phyloP scores from a whole-genome alignment of 2,113 vertebrate genomes.

The Danio rerio region GRCz12tu NC_133194.1:7162001-7162500 shows the following conservation, averaged over 20 bases:
- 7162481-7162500: too few relatives aligned
- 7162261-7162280: not conserved
- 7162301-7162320: not conserved
- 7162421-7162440: too few relatives aligned
- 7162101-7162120: not conserved
- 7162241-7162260: not conserved
- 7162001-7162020: not conserved
- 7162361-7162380: too few relatives aligned
- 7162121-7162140: not conserved
- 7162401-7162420: too few relatives aligned
- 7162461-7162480: too few relatives aligned
- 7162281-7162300: not conserved
- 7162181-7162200: slow-evolving; percentile 1
- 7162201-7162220: not conserved
- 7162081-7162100: not conserved
- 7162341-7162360: too few relatives aligned
- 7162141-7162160: not conserved
- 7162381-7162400: too few relatives aligned
- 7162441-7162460: too few relatives aligned
- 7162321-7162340: too few relatives aligned
- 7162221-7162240: slow-evolving; percentile 19
- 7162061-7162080: not conserved
- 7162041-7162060: not conserved
- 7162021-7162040: not conserved
- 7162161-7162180: not conserved